These are phyloP conservation scores for Catajapyx aquilonaris DNA, from an alignment of 1,140 invertebrate genomes.

Conservation along the genomic window DNA sequence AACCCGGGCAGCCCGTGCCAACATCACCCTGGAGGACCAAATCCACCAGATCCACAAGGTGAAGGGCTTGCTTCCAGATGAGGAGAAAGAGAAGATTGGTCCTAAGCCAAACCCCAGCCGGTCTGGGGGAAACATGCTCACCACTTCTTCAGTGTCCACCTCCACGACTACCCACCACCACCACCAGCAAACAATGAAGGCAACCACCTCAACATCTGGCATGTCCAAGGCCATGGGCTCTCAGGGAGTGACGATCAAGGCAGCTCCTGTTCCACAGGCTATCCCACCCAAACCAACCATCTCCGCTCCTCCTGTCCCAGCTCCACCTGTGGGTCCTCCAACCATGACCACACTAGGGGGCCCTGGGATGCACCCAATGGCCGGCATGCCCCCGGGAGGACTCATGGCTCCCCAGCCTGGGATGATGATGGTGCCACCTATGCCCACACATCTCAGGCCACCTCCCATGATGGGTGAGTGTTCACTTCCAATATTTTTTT, in stretches of 20 bases:
- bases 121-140: no score
- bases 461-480: conserved; percentile 30
- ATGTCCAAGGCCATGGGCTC: conserved; percentile 26
- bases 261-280: conserved; percentile 16
- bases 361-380: conserved; percentile 11
- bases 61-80: conserved; percentile 78
- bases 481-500: no score
- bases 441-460: conserved; percentile 23
- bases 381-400: conserved; percentile 13
- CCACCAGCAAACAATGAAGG: no score
- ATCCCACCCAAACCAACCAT: conserved; percentile 22
- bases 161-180: no score
- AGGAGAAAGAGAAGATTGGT: conserved; percentile 81
- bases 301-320: conserved; percentile 20
- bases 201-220: conserved; percentile 17
- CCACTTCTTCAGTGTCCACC: no score
- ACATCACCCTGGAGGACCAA: conserved; percentile 90
- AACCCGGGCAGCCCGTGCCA: conserved; percentile 72
- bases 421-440: conserved; percentile 28
- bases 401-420: conserved; percentile 10
- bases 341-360: conserved; percentile 19
- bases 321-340: conserved; percentile 9
- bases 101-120: conserved; percentile 39
- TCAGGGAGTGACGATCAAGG: conserved; percentile 19
- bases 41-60: conserved; percentile 91